These are phyloP conservation scores for Chaenodraco wilsoni DNA, from an alignment of 2,797 vertebrate genomes.

Conservation along the genomic window DNA sequence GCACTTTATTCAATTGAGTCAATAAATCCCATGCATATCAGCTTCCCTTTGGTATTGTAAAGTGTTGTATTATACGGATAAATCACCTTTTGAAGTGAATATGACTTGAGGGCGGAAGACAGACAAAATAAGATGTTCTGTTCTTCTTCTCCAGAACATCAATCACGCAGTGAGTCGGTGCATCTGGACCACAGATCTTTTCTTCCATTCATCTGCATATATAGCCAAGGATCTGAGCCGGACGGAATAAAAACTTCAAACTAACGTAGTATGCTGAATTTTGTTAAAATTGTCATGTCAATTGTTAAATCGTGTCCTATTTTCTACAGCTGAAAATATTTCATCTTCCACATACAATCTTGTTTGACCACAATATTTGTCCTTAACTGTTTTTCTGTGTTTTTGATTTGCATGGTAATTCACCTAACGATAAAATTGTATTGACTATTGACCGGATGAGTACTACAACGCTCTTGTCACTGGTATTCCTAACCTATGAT, in stretches of 20 bases:
- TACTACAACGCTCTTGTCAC: neutral
- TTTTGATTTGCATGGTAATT: neutral
- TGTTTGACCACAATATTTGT: neutral
- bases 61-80: constrained; percentile 3
- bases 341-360: neutral
- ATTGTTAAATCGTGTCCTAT: neutral
- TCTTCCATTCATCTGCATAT: constrained; percentile 15
- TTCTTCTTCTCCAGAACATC: constrained; percentile 43
- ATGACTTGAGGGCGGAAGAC: constrained; percentile 26
- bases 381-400: neutral
- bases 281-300: neutral
- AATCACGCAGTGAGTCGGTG: constrained; percentile 36
- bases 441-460: neutral
- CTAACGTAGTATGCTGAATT: neutral
- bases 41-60: neutral
- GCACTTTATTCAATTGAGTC: constrained; percentile 14
- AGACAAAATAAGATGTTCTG: constrained; percentile 25
- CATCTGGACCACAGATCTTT: constrained; percentile 57
- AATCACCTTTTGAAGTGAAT: constrained; percentile 48
- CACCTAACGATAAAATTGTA: neutral
- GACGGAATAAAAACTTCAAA: constrained; percentile 9
- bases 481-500: neutral
- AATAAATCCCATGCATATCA: neutral
- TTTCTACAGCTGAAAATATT: neutral
- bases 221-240: constrained; percentile 11